phyloP scores from a whole-genome alignment of 2,888 invertebrate genomes.

The Pseudolycoriella hygida region DNA sequence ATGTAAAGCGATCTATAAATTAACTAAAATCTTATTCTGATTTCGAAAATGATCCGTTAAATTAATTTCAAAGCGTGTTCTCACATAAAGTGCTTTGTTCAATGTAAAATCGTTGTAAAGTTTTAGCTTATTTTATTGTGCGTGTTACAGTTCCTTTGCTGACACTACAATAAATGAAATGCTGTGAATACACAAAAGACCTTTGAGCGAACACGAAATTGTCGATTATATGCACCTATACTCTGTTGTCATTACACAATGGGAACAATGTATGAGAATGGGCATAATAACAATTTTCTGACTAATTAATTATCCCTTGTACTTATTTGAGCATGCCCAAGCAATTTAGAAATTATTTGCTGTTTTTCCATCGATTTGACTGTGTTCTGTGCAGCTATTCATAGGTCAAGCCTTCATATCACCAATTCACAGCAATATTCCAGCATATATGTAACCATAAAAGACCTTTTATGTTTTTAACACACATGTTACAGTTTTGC shows the following conservation, averaged over 20 bases:
- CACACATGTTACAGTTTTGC: slow-evolving; percentile 7
- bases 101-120: too few species aligned
- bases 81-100: neutral
- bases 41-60: neutral
- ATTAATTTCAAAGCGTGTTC: neutral
- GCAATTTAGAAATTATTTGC: neutral
- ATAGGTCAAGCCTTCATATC: too few species aligned
- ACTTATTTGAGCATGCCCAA: slow-evolving; percentile 7
- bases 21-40: too few species aligned
- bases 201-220: too few species aligned
- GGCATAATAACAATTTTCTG: neutral
- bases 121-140: too few species aligned
- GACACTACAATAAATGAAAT: neutral
- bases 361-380: too few species aligned
- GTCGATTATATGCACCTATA: too few species aligned
- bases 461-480: neutral
- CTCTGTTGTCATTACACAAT: neutral
- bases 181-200: too few species aligned
- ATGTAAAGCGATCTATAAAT: too few species aligned
- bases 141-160: neutral
- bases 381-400: too few species aligned
- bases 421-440: too few species aligned
- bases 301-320: slow-evolving; percentile 6
- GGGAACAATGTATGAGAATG: neutral
- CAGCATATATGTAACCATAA: too few species aligned